These are phyloP conservation scores for Lepidurus arcticus DNA, from an alignment of 1,140 invertebrate genomes.

Conservation along the genomic window DNA sequence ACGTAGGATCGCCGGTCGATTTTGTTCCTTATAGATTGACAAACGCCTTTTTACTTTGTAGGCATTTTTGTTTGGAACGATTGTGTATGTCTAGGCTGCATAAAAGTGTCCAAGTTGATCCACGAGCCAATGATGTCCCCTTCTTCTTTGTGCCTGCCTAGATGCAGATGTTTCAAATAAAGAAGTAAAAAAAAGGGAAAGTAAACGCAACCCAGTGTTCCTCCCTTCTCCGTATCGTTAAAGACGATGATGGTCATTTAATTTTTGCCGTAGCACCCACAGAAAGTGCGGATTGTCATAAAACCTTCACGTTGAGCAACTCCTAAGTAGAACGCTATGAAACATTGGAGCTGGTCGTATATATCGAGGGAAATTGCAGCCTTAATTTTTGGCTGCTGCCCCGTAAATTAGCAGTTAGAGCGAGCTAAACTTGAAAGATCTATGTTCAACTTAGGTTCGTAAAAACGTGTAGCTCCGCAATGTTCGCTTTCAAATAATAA, in stretches of 20 bases:
- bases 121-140: background rate
- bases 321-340: slow-evolving; percentile 15
- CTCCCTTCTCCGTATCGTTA: background rate
- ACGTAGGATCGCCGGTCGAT: background rate
- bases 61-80: background rate
- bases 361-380: background rate
- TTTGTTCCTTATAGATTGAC: background rate
- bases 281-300: slow-evolving; percentile 1
- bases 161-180: background rate
- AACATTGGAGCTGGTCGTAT: slow-evolving; percentile 7
- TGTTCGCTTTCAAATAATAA: background rate
- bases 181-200: background rate
- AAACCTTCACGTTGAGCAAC: background rate
- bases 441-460: background rate
- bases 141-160: background rate
- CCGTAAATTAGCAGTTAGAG: slow-evolving; percentile 5
- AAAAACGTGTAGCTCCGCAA: background rate
- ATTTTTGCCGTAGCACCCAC: background rate
- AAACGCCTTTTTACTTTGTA: background rate
- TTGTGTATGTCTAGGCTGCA: background rate
- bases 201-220: background rate
- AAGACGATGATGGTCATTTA: background rate
- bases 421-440: slow-evolving; percentile 15
- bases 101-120: background rate
- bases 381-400: background rate